phyloP scores from a whole-genome alignment of 2,113 vertebrate species.

The Pitta sordida region DNA sequence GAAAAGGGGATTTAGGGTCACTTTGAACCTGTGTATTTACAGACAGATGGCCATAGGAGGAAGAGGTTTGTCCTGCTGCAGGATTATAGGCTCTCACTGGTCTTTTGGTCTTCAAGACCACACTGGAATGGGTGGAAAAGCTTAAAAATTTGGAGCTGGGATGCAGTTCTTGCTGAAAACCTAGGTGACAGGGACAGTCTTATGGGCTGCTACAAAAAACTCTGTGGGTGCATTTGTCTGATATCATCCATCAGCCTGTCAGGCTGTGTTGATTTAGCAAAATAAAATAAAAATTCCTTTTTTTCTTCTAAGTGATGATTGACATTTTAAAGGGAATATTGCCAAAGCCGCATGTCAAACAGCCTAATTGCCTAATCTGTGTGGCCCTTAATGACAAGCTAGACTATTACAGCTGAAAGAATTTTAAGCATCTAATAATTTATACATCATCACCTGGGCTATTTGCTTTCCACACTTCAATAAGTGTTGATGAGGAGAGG shows the following conservation, averaged over 20 bases:
- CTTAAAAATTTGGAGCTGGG: neutral
- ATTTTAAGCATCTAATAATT: neutral
- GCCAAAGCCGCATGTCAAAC: neutral
- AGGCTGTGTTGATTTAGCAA: neutral
- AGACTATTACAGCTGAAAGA: neutral
- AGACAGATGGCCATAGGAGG: neutral
- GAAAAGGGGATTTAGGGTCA: fast-evolving
- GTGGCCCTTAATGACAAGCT: neutral
- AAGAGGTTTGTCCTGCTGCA: neutral
- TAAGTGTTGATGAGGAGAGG: neutral
- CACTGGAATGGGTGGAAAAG: neutral
- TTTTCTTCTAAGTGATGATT: slow-evolving; percentile 1
- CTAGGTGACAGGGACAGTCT: fast-evolving
- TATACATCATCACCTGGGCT: neutral
- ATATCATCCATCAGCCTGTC: neutral
- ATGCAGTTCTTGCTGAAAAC: neutral
- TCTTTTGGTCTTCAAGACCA: fast-evolving
- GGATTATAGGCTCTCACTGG: neutral
- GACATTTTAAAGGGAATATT: neutral
- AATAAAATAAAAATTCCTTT: neutral
- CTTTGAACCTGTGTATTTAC: neutral
- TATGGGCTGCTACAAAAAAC: neutral
- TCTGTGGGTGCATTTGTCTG: neutral
- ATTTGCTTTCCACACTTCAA: neutral
- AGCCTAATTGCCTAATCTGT: neutral